These are phyloP conservation scores for Novumbra hubbsi DNA, from an alignment of 2,797 vertebrate genomes.

Conservation along the genomic window DNA sequence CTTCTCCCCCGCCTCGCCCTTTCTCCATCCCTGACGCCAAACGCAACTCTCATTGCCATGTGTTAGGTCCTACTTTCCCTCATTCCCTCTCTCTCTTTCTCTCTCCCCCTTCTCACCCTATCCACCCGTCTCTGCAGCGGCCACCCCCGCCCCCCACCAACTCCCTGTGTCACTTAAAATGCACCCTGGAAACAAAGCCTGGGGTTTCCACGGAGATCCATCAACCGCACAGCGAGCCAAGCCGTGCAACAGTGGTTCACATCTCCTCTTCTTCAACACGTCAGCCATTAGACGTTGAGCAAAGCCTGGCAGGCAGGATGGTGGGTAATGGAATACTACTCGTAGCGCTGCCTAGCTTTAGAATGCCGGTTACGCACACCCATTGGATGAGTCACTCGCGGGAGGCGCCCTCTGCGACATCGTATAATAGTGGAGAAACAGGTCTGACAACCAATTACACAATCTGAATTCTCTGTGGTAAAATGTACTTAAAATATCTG, in stretches of 20 bases:
- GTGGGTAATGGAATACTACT: conserved; percentile 72
- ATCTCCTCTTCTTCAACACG: conserved; percentile 23
- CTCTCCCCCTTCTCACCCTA: not conserved
- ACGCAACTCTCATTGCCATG: not conserved
- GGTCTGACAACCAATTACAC: conserved; percentile 66
- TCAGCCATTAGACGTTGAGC: not conserved
- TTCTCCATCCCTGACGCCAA: not conserved
- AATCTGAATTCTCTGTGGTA: conserved; percentile 56
- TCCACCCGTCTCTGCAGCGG: not conserved
- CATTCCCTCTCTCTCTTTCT: not conserved
- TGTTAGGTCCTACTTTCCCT: not conserved
- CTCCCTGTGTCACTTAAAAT: not conserved
- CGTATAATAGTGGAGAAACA: conserved; percentile 58
- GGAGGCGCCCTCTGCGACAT: conserved; percentile 51
- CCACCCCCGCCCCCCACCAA: not conserved
- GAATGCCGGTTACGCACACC: conserved; percentile 61
- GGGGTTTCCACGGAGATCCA: conserved; percentile 47
- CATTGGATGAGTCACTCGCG: conserved; percentile 61
- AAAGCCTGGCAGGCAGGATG: conserved; percentile 34
- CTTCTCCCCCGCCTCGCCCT: conserved; percentile 40
- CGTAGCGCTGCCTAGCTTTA: conserved; percentile 22
- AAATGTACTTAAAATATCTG: conserved; percentile 36
- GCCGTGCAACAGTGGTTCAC: conserved; percentile 21
- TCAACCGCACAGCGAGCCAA: conserved; percentile 33
- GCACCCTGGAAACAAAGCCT: conserved; percentile 7